phyloP scores from a whole-genome alignment of 2,113 vertebrate species.

The Pterocles burchelli region DNA sequence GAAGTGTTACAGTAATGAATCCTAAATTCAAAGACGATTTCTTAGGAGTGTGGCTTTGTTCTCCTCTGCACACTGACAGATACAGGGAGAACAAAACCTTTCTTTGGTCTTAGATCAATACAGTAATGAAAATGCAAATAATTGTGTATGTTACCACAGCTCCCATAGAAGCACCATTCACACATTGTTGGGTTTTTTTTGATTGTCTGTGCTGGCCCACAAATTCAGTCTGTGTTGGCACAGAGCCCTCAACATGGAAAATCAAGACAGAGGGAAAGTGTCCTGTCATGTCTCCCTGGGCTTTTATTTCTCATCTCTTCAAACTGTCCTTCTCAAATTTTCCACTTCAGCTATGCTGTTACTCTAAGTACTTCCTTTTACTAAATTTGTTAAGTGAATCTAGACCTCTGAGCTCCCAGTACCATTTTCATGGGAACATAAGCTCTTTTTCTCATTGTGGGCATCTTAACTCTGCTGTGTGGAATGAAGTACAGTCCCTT shows the following conservation, averaged over 20 bases:
- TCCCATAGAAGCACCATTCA: not conserved
- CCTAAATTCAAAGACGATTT: not conserved
- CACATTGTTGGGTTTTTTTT: not conserved
- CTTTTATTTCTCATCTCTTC: not conserved
- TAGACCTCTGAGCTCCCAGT: not conserved
- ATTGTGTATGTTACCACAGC: not conserved
- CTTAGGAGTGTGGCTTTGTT: constrained; percentile 1
- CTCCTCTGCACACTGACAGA: not conserved
- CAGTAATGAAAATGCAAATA: constrained; percentile 10
- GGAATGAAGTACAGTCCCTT: constrained; percentile 12
- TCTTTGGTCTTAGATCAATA: not conserved
- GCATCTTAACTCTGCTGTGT: constrained; percentile 4
- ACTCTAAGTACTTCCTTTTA: not conserved
- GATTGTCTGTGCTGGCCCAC: not conserved
- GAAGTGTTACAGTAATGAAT: not conserved
- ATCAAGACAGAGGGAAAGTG: not conserved
- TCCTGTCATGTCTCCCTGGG: not conserved
- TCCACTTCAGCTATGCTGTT: not conserved
- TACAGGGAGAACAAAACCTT: not conserved
- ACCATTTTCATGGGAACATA: not conserved
- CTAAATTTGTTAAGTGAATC: constrained; percentile 1
- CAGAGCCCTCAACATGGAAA: not conserved
- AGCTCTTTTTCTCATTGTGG: not conserved
- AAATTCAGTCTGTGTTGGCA: not conserved
- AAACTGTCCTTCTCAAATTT: not conserved